These are phyloP conservation scores for Cosmia trapezina DNA, from an alignment of 2,888 invertebrate species.

Conservation along the genomic window DNA sequence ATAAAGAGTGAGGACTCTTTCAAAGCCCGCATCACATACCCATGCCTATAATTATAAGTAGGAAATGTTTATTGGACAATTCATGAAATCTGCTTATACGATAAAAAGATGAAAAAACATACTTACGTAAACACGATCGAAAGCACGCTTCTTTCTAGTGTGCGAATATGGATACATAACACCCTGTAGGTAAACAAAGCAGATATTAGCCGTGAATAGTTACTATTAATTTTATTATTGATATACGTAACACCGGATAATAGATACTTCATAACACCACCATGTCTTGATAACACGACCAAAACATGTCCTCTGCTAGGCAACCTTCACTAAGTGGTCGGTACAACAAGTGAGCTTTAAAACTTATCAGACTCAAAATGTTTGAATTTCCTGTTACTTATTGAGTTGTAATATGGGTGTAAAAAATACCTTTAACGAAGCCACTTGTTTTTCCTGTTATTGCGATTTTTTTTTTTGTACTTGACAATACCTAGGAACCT, in stretches of 20 bases:
- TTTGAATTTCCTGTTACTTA: background rate
- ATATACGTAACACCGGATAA: background rate
- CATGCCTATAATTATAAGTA: background rate
- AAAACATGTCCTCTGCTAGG: background rate
- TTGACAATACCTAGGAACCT: background rate
- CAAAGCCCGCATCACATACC: background rate
- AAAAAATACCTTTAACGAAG: background rate
- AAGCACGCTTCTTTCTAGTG: slow-evolving; percentile 81
- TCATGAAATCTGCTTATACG: background rate
- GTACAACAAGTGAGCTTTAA: background rate
- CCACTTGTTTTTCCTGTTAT: background rate
- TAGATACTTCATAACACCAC: too few relatives aligned
- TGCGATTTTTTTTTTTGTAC: background rate
- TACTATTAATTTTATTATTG: background rate
- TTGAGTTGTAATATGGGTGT: background rate
- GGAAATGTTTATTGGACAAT: background rate
- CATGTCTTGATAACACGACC: too few relatives aligned
- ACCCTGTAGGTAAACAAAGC: slow-evolving; percentile 77
- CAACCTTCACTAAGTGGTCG: background rate
- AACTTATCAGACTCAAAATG: background rate
- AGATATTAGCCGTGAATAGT: background rate
- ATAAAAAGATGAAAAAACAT: slow-evolving; percentile 3
- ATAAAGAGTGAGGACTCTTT: background rate
- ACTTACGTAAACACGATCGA: slow-evolving; percentile 84
- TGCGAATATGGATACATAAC: slow-evolving; percentile 88